Conservation (phyloP, 2,888 invertebrate genomes). For the Leptinotarsa tumamoca region DNA sequence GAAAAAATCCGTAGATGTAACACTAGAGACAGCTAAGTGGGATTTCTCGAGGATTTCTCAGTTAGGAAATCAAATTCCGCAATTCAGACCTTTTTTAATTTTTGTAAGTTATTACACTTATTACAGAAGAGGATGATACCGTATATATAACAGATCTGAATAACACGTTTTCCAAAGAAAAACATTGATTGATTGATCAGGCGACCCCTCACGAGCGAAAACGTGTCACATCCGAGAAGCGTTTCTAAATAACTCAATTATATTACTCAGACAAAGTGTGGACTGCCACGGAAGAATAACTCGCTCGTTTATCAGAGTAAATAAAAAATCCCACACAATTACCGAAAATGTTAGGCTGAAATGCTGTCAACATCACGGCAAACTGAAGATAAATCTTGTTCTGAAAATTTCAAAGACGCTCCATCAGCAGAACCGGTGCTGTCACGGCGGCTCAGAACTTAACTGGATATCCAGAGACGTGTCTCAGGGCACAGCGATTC, state of each 20-base stretch:
- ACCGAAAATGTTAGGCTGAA: constrained; percentile 12
- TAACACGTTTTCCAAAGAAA: not conserved
- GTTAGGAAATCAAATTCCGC: too few relatives aligned
- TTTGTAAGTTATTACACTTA: too few relatives aligned
- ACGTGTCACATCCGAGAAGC: constrained; percentile 10
- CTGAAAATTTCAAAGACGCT: constrained; percentile 47
- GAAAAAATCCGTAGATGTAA: too few relatives aligned
- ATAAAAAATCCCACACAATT: constrained; percentile 14
- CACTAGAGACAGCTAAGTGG: too few relatives aligned
- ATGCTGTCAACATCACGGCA: constrained; percentile 40
- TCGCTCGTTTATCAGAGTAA: constrained; percentile 11
- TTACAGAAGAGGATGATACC: too few relatives aligned
- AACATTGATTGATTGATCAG: constrained; percentile 3
- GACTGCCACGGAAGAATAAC: constrained; percentile 8
- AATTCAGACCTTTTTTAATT: too few relatives aligned
- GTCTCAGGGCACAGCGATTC: not conserved
- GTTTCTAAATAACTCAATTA: constrained; percentile 7
- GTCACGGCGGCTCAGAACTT: constrained; percentile 33
- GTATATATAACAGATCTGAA: too few relatives aligned
- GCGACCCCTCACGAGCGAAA: not conserved
- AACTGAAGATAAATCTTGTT: constrained; percentile 51
- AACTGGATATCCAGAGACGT: constrained; percentile 13
- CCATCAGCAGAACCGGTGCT: constrained; percentile 45
- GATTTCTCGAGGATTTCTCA: too few relatives aligned
- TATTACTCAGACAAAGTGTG: constrained; percentile 7